Evolutionary conservation across 2,113 vertebrate species (phyloP), one percentile per base, ranked within the genome.

Genomic region (Pygoscelis antarcticus): DNA sequence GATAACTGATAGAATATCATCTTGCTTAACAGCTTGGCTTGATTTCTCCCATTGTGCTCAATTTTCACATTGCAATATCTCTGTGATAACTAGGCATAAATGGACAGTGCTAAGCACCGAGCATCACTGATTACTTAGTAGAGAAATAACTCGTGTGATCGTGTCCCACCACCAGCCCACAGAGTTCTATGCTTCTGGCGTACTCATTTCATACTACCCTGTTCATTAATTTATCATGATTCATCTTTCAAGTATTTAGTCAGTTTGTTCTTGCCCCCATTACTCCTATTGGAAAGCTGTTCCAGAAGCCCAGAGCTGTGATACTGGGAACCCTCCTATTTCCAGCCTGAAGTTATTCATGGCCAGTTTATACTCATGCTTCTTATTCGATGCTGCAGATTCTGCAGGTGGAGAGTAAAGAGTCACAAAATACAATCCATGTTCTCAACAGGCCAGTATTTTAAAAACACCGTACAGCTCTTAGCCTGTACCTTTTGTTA

Each of bases 121-220:
- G 32, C 29, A 74, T 54, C 70, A 52, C 34, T 40, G 23, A 44
- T 51, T 46, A 57, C 25, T 65, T 47, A 36, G 36, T 1, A 86
- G 36, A 77, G 47, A 92, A 92, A 61, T 32, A 83, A 49, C 9
- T 17, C 4, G 4, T 18, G 4, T 32, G 60, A 75, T 47, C 0
- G 0, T 21, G 54, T 51, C 30, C 40, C 22, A 17, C 5, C 0
- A 17, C 18, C 17, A 49, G 49, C 49, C 26, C 40, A 36, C 8
- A 0, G 2, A 66, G 12, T 61, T 87, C 74, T 84, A 71, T 14
- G 11, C 19, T 85, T 82, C 86, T 71, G n/a, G 38, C 11, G 9
- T 13, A 32, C 22, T 57, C 30, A 34, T 51, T 74, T 72, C 34
- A 36, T 72, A 26, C 11, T n/a, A 13, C 38, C 29, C n/a, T 68